Percentiles rank a stretch among this genome's conserved stretches.
Conservation (phyloP, 2,888 invertebrate genomes). For the Dilophus febrilis region DNA sequence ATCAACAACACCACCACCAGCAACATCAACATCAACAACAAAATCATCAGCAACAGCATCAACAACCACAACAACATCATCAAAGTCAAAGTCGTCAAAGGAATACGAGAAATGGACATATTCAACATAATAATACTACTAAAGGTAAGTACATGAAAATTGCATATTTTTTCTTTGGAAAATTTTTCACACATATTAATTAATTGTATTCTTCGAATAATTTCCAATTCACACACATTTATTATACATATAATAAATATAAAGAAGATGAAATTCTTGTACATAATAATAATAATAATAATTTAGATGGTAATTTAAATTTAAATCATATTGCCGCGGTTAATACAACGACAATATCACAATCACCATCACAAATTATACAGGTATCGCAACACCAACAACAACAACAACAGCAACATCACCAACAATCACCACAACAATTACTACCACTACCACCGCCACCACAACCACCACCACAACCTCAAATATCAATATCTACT, state of each 20-base stretch:
- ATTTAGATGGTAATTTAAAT: too few species aligned
- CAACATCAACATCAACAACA: constrained; percentile 5
- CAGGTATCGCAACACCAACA: too few species aligned
- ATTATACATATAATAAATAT: too few species aligned
- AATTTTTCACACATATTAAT: too few species aligned
- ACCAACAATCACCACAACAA: not conserved
- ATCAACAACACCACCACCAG: not conserved
- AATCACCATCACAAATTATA: too few species aligned
- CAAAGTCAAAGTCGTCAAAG: too few species aligned
- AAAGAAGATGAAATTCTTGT: too few species aligned
- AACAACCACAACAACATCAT: not conserved
- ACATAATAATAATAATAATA: too few species aligned
- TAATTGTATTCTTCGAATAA: too few species aligned
- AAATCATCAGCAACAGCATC: not conserved
- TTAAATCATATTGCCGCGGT: too few species aligned
- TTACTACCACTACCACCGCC: not conserved
- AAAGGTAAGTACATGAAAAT: not conserved
- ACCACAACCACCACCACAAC: not conserved
- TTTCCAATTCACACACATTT: too few species aligned
- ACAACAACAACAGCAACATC: not conserved
- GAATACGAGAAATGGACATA: not conserved
- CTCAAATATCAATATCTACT: not conserved
- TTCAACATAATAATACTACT: not conserved
- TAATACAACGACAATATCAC: too few species aligned
- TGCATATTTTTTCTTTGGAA: not conserved